Evolutionary conservation across 2,113 vertebrate genomes (phyloP), one percentile per base, ranked within the genome.

Genomic region (Scalopus aquaticus): DNA sequence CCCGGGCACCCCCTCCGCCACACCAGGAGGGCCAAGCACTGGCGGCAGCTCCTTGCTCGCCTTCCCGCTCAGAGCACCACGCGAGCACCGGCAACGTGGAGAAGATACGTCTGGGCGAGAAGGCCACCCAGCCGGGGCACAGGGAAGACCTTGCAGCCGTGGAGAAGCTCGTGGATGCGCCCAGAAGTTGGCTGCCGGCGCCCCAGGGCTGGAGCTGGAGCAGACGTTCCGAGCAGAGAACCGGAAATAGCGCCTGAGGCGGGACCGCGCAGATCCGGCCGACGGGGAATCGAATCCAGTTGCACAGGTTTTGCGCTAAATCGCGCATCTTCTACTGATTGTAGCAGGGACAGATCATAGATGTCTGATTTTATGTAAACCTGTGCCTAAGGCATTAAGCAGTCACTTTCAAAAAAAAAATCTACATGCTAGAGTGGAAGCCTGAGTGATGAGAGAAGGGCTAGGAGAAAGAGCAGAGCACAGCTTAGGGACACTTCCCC

Each of bases 1-100:
- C 96, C 99, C 99, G 99, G 99, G 99, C 0, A 99, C 99, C 28
- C 99, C 99, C 0, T 99, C 98, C 99, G 99, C 58, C 99, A 99
- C 97, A 99, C 98, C 0, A 99, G 99, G 98, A 99, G 94, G 99
- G 99, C 73, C 99, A 99, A 96, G 99, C 99, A 0, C 98, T 99
- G 13, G 98, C 99, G 99, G 99, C 94, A 99, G 99, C 2, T 99
- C 99, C 96, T 99, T 99, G 98, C 99, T 99, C 95, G 99, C 99
- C 74, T 99, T 99, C 93, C 99, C 99, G 0, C 99, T 99, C 6
- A 98, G 96, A 99, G 99, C 96, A 97, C 96, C 99, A 51, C 99
- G n/a, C n/a, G n/a, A n/a, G n/a, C n/a, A n/a, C 97, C 0, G 98
- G 98, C 44, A 96, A 98, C 35, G 97, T 99, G 64, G 98, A 99